A percentile compares a stretch with the other conserved stretches of the same genome.
These are phyloP conservation scores for Pseudomyrmex pallidus DNA, from an alignment of 1,140 invertebrate species.

Conservation along the genomic window DNA sequence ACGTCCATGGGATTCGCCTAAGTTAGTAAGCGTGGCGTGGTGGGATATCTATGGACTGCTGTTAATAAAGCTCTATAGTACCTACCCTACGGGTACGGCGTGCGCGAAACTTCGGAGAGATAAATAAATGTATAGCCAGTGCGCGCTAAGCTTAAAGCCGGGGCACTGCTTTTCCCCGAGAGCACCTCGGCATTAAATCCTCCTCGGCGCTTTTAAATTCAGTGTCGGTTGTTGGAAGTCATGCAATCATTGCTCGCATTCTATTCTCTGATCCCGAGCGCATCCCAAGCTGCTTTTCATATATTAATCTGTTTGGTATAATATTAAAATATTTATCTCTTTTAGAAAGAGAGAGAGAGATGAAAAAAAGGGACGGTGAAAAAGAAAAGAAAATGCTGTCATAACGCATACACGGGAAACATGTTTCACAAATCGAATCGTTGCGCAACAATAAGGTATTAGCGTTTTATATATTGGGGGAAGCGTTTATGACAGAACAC, in stretches of 20 bases:
- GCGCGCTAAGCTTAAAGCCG: constrained; percentile 44
- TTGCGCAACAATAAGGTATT: constrained; percentile 7
- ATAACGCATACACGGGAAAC: background rate
- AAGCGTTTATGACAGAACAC: background rate
- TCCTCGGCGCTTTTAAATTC: constrained; percentile 39
- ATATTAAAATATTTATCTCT: background rate
- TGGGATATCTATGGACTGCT: constrained; percentile 60
- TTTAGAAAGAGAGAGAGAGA: too few species aligned
- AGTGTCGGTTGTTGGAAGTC: constrained; percentile 32
- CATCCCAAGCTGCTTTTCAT: background rate
- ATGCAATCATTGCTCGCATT: constrained; percentile 21
- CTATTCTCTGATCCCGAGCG: background rate
- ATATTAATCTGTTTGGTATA: background rate
- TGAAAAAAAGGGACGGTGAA: too few species aligned
- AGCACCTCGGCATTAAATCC: constrained; percentile 27
- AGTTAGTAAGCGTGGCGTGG: constrained; percentile 37
- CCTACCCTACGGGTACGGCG: background rate
- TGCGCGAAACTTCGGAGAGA: constrained; percentile 45
- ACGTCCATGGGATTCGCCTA: constrained; percentile 58
- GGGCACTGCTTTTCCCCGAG: constrained; percentile 4
- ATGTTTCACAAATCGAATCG: constrained; percentile 7
- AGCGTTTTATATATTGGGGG: background rate
- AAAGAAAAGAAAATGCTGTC: background rate
- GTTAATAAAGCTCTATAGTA: constrained; percentile 54
- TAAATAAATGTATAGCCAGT: constrained; percentile 57